Percentiles rank a stretch among this genome's conserved stretches.
Evolutionary conservation across 2,797 vertebrate species (phyloP).

Genomic region (Orestias chungarensis): DNA sequence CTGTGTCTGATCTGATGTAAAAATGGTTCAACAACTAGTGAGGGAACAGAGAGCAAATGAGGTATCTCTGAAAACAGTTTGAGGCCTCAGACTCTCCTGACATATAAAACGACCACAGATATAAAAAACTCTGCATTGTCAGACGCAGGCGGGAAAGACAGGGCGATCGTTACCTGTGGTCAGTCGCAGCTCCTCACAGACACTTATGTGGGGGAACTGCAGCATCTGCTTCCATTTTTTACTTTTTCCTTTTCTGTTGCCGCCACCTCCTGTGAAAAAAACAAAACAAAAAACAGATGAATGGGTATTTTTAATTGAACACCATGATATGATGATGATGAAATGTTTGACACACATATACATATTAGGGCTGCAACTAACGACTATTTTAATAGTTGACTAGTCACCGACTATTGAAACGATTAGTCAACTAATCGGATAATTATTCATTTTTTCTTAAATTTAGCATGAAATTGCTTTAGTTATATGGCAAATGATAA

Average conservation of each 20-base stretch:
- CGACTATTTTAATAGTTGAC: no score
- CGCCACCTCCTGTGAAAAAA: slow-evolving; percentile 86
- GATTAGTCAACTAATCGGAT: no score
- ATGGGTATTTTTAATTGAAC: not conserved
- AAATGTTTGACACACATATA: no score
- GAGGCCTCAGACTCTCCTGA: not conserved
- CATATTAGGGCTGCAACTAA: no score
- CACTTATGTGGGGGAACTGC: slow-evolving; percentile 95
- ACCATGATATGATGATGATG: not conserved
- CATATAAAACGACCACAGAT: not conserved
- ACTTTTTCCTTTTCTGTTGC: slow-evolving; percentile 97
- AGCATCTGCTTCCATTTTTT: slow-evolving; percentile 99
- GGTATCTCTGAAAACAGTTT: not conserved
- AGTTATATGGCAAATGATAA: no score
- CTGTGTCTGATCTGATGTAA: not conserved
- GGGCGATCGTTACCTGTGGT: slow-evolving; percentile 81
- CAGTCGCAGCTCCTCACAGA: slow-evolving; percentile 93
- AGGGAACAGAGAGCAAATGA: not conserved
- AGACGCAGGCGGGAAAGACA: rapidly evolving
- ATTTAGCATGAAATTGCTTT: no score
- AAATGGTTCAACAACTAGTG: not conserved
- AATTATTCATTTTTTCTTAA: no score
- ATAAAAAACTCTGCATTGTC: not conserved
- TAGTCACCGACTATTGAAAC: no score
- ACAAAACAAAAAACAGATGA: slow-evolving; percentile 22